phyloP scores from a whole-genome alignment of 2,888 invertebrate genomes.

The Heliconius hortense region DNA sequence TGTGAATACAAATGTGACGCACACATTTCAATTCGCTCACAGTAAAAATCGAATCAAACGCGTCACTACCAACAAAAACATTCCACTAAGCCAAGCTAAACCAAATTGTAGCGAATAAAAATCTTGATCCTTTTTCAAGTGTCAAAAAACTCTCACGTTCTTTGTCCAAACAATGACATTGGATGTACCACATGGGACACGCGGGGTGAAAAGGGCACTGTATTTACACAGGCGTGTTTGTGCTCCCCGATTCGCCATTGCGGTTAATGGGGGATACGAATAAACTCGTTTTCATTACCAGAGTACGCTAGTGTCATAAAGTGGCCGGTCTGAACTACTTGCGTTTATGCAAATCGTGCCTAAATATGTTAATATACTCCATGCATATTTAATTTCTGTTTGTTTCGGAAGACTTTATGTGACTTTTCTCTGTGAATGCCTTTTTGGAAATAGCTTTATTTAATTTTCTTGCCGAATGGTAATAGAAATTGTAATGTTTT shows the following conservation, averaged over 20 bases:
- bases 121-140: slow-evolving; percentile 46
- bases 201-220: slow-evolving; percentile 55
- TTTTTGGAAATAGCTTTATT: slow-evolving; percentile 9
- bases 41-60: slow-evolving; percentile 24
- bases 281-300: slow-evolving; percentile 49
- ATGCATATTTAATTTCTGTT: slow-evolving; percentile 45
- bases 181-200: slow-evolving; percentile 52
- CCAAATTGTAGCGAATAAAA: slow-evolving; percentile 41
- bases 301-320: slow-evolving; percentile 55
- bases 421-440: slow-evolving; percentile 18
- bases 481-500: not conserved
- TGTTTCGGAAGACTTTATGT: slow-evolving; percentile 35
- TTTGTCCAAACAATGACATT: slow-evolving; percentile 58
- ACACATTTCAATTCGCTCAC: not conserved
- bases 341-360: slow-evolving; percentile 47
- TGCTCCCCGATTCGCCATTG: slow-evolving; percentile 59
- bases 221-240: slow-evolving; percentile 63
- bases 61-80: slow-evolving; percentile 31
- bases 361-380: slow-evolving; percentile 45
- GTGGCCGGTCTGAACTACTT: slow-evolving; percentile 49
- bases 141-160: slow-evolving; percentile 46
- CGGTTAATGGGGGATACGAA: slow-evolving; percentile 50
- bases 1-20: slow-evolving; percentile 11
- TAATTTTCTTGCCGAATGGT: not conserved
- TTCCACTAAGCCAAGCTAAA: slow-evolving; percentile 30